Evolutionary conservation across 2,797 vertebrate species (phyloP).

Genomic region (Danio choprae): DNA sequence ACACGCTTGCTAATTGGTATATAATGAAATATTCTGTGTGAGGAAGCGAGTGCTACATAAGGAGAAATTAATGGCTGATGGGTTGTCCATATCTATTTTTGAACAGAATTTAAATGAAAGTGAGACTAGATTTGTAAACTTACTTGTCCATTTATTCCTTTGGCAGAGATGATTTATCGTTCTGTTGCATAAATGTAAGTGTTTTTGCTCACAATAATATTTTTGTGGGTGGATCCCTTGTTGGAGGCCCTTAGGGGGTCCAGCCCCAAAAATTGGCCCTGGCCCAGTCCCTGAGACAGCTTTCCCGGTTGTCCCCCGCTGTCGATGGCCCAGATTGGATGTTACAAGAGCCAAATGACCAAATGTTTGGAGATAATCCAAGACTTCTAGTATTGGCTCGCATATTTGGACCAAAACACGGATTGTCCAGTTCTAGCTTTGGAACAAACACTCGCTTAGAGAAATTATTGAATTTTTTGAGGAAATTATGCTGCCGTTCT

Average conservation of each 20-base stretch:
- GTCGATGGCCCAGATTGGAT: slow-evolving; percentile 39
- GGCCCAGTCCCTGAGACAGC: slow-evolving; percentile 5
- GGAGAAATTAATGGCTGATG: slow-evolving; percentile 8
- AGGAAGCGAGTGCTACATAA: slow-evolving; percentile 22
- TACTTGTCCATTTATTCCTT: not conserved
- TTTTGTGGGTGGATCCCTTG: slow-evolving; percentile 10
- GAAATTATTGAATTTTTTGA: not conserved
- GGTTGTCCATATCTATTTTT: slow-evolving; percentile 13
- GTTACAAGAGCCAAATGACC: slow-evolving; percentile 40
- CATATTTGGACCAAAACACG: slow-evolving; percentile 12
- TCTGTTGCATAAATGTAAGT: not conserved
- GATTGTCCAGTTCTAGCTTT: slow-evolving; percentile 2
- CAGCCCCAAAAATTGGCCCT: not conserved
- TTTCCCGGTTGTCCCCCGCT: not conserved
- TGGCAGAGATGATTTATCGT: not conserved
- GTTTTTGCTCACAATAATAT: not conserved
- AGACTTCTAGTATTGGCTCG: slow-evolving; percentile 10
- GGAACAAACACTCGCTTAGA: not conserved
- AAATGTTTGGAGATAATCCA: slow-evolving; percentile 42
- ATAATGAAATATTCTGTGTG: slow-evolving; percentile 25
- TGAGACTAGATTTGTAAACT: not conserved
- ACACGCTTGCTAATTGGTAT: slow-evolving; percentile 25
- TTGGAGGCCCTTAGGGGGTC: slow-evolving; percentile 17
- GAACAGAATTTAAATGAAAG: not conserved
- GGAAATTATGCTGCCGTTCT: not conserved